phyloP scores from a whole-genome alignment of 2,888 invertebrate genomes.

The Scotopteryx bipunctaria region DNA sequence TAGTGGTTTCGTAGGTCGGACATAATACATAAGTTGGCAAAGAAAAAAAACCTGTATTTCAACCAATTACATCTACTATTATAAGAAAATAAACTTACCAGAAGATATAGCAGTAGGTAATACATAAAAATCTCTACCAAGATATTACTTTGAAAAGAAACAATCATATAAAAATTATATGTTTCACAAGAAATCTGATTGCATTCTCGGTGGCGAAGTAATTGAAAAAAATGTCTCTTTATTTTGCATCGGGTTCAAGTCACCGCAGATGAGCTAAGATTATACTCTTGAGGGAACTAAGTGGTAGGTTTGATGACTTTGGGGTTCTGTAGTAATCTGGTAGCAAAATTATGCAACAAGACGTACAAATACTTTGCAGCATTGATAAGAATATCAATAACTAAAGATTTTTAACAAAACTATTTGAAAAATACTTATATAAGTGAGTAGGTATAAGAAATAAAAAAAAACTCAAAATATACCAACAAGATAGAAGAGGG shows the following conservation, averaged over 20 bases:
- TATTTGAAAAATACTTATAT: no score
- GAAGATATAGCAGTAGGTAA: neutral
- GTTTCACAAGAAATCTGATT: slow-evolving; percentile 64
- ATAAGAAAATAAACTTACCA: slow-evolving; percentile 19
- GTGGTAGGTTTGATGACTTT: slow-evolving; percentile 25
- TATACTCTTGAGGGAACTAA: slow-evolving; percentile 45
- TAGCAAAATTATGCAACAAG: no score
- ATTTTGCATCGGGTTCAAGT: slow-evolving; percentile 54
- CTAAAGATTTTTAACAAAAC: no score
- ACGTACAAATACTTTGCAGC: no score
- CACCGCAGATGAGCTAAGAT: slow-evolving; percentile 64
- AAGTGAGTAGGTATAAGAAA: no score
- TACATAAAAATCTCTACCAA: slow-evolving; percentile 14
- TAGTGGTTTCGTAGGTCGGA: no score
- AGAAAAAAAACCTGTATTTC: neutral
- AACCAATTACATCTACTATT: slow-evolving; percentile 14
- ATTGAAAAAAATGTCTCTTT: slow-evolving; percentile 76
- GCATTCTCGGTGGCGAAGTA: slow-evolving; percentile 65
- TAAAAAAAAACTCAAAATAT: no score
- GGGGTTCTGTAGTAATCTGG: slow-evolving; percentile 6
- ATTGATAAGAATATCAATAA: no score
- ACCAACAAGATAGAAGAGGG: no score
- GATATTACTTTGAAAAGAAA: slow-evolving; percentile 27
- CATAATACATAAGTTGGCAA: no score
- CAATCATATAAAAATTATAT: slow-evolving; percentile 28